Conservation (phyloP, 2,113 vertebrate genomes). For the Catharus bicknelli region DNA sequence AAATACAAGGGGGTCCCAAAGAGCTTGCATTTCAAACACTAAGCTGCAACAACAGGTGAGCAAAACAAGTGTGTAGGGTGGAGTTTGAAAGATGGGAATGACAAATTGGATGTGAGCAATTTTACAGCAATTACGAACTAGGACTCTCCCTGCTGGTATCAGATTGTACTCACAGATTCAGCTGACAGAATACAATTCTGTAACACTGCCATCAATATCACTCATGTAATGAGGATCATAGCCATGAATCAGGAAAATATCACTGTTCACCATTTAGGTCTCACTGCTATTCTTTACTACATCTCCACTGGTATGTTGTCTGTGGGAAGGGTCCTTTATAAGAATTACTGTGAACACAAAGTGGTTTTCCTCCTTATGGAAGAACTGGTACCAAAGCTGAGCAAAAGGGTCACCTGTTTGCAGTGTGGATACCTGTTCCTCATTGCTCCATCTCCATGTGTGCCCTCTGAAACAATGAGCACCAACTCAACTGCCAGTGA, state of each 20-base stretch:
- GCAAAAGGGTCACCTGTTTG: neutral
- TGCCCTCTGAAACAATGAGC: neutral
- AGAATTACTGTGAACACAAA: neutral
- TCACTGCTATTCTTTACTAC: neutral
- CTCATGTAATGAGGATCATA: neutral
- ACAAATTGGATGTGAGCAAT: neutral
- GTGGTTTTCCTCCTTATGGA: neutral
- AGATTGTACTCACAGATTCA: neutral
- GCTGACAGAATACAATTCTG: neutral
- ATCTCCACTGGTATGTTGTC: neutral
- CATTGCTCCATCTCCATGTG: neutral
- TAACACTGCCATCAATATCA: neutral
- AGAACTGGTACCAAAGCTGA: neutral
- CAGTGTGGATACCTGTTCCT: neutral
- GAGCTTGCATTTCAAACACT: neutral
- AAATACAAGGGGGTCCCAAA: neutral
- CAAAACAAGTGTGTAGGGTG: neutral
- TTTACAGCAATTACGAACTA: neutral
- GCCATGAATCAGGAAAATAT: neutral
- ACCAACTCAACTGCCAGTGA: neutral
- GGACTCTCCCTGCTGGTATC: neutral
- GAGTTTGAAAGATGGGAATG: neutral
- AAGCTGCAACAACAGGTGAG: neutral
- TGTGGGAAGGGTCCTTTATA: neutral
- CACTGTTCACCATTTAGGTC: neutral